Conservation (phyloP, 2,113 vertebrate genomes). For the Uropsilus gracilis region DNA sequence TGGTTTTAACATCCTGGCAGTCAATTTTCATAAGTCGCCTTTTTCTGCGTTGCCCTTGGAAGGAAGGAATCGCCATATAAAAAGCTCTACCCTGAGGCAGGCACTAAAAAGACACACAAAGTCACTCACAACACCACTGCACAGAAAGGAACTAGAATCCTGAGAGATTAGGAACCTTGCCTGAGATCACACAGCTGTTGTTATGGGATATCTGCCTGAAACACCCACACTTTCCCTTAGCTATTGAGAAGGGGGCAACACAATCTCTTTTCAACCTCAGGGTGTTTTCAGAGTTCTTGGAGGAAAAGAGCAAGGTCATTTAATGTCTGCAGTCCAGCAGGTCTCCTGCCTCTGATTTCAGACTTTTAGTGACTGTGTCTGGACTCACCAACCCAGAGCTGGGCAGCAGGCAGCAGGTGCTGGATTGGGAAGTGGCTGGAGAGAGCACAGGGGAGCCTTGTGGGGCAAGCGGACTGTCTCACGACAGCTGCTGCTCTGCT, state of each 20-base stretch:
- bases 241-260: neutral
- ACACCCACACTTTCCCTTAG: neutral
- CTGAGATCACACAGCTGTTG: neutral
- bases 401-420: neutral
- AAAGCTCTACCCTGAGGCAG: neutral
- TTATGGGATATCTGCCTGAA: neutral
- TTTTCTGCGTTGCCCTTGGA: neutral
- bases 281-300: neutral
- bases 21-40: neutral
- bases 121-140: neutral
- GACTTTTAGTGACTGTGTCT: neutral
- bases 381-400: neutral
- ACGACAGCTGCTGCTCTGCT: too few relatives aligned
- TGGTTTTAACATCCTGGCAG: neutral
- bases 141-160: neutral
- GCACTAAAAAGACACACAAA: rapidly evolving
- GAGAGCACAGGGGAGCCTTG: rapidly evolving
- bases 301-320: neutral
- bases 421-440: neutral
- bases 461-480: neutral
- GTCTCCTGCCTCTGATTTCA: neutral
- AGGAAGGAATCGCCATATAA: neutral
- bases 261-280: neutral
- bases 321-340: neutral
- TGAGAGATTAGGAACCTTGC: neutral